Percentiles rank a stretch among this genome's conserved stretches.
These are phyloP conservation scores for Toxotes jaculatrix DNA, from an alignment of 2,113 vertebrate genomes.

Conservation along the genomic window DNA sequence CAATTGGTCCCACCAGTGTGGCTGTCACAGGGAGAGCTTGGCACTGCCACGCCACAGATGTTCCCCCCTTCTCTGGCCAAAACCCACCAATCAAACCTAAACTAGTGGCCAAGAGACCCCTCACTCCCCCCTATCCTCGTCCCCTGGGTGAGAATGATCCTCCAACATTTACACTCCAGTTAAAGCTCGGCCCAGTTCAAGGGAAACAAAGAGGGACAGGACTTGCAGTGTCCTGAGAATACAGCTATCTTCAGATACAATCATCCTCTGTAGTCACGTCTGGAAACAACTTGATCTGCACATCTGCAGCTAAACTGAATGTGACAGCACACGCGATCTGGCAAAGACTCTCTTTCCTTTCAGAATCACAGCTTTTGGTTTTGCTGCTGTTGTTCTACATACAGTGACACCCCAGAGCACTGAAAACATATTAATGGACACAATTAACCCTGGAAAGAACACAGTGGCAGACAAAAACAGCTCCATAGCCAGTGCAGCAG, in stretches of 20 bases:
- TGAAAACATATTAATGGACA: constrained; percentile 61
- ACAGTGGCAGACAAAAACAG: constrained; percentile 49
- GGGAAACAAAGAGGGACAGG: constrained; percentile 54
- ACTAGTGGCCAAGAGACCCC: constrained; percentile 75
- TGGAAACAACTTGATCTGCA: constrained; percentile 60
- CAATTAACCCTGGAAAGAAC: constrained; percentile 61
- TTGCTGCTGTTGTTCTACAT: constrained; percentile 42
- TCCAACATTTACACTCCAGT: constrained; percentile 61
- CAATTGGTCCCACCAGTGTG: constrained; percentile 78
- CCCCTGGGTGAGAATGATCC: constrained; percentile 51
- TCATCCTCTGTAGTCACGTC: constrained; percentile 45
- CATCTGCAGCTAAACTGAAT: constrained; percentile 62
- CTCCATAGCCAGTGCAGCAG: constrained; percentile 32
- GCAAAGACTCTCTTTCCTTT: constrained; percentile 27
- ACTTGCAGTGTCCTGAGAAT: constrained; percentile 45
- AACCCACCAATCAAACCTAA: constrained; percentile 79
- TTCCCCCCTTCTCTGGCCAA: constrained; percentile 77
- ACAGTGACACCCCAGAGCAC: constrained; percentile 45
- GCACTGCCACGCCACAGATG: constrained; percentile 81
- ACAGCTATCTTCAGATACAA: constrained; percentile 56
- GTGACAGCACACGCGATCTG: constrained; percentile 51
- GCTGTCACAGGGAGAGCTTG: constrained; percentile 76
- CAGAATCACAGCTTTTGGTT: constrained; percentile 46
- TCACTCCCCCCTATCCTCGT: constrained; percentile 19
- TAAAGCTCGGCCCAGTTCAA: constrained; percentile 50